Evolutionary conservation across 2,797 vertebrate genomes (phyloP), one percentile per base, ranked within the genome.

Genomic region (Pangasius mekongensis): DNA sequence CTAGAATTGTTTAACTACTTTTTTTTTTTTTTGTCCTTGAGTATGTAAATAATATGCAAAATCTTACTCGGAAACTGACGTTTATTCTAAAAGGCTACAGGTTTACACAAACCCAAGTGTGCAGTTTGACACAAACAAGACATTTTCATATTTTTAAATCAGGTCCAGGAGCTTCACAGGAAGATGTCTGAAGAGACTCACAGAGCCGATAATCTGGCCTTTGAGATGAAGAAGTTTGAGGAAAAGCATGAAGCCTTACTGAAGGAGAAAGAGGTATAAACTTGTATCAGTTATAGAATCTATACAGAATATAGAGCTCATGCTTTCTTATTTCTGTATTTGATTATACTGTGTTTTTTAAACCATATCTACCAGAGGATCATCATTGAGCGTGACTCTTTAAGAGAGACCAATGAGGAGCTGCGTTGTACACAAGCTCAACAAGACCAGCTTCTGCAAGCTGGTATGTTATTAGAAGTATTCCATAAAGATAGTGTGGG

Each of bases 391-490:
- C 97, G 97, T 90, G 98, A 99, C 93, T 96, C 98, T 62, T 93
- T 99, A n/a, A 98, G 96, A 93, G 99, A 99, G 93, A 97, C 97
- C 27, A 99, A 98, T 2, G 98, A 99, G 93, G 99, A 99, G 90
- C 97, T 99, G 27, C 95, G 97, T 47, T 99, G 97, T 94, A 97
- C 97, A 71, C 97, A 99, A 94, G 97, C 96, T 91, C 99, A 99
- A 33, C 97, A 98, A 94, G 95, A 97, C 92, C 98, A 98, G 90
- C 94, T 99, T 86, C 96, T 94, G 84, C 97, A 97, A 95, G 95
- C 98, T 95, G 98, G 99, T 99, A 93, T 76, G 56, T 83, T 78
- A 52, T 47, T n/a, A 67, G 47, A 66, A 43, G 1, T 60, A 36
- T 30, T 58, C 1, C 2, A 18, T 43, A 36, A 69, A 84, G n/a